Percentiles rank a stretch among this genome's conserved stretches.
These are phyloP conservation scores for Neogobius melanostomus DNA, from an alignment of 2,113 vertebrate genomes.

Conservation along the genomic window DNA sequence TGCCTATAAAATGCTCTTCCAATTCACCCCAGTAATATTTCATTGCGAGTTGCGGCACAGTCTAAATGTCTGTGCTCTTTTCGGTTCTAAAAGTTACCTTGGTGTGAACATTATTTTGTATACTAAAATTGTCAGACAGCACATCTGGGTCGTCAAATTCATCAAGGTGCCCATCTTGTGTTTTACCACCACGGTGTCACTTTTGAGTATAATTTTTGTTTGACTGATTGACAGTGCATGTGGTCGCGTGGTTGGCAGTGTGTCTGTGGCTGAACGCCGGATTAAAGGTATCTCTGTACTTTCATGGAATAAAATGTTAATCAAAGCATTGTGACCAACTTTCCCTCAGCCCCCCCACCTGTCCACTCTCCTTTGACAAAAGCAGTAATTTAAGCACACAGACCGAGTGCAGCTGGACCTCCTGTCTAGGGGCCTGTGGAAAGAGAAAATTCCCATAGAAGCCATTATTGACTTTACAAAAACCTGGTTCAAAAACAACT, in stretches of 20 bases:
- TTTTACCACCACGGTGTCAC: background rate
- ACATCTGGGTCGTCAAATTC: background rate
- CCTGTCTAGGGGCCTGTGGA: conserved; percentile 1
- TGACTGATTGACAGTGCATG: background rate
- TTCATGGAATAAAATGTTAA: background rate
- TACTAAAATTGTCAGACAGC: conserved; percentile 2
- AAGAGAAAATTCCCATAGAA: conserved; percentile 9
- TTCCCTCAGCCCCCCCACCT: conserved; percentile 1
- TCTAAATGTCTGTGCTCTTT: no score
- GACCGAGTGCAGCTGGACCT: background rate
- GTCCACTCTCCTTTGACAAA: conserved; percentile 7
- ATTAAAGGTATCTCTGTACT: background rate
- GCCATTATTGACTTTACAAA: conserved; percentile 8
- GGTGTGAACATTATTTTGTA: background rate
- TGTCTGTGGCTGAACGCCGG: background rate
- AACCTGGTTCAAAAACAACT: conserved; percentile 7
- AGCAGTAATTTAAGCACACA: conserved; percentile 6
- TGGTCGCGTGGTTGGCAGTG: background rate
- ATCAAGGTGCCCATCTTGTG: background rate
- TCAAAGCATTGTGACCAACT: conserved; percentile 5
- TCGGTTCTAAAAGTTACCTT: background rate
- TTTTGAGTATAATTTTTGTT: background rate
- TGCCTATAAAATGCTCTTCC: no score
- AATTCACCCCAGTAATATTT: no score
- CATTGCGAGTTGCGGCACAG: no score